Evolutionary conservation across 1,140 invertebrate species (phyloP).

Genomic region (Centruroides sculpturatus): DNA sequence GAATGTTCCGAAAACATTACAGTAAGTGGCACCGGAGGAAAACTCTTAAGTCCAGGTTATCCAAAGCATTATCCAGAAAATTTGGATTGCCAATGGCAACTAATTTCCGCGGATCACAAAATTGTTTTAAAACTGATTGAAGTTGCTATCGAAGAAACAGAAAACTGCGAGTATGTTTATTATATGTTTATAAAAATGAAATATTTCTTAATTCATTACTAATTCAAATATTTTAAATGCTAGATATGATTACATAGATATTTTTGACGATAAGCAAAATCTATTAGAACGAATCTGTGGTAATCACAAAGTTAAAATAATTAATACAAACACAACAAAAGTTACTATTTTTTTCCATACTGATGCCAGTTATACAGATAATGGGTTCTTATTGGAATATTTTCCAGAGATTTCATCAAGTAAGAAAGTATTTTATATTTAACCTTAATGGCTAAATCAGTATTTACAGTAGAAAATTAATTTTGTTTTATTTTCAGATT

Average conservation of each 20-base stretch:
- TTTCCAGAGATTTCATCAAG: conserved; percentile 11
- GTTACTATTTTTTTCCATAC: conserved; percentile 14
- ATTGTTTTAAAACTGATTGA: conserved; percentile 11
- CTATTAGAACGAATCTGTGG: conserved; percentile 13
- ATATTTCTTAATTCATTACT: not conserved
- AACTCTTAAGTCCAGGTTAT: conserved; percentile 48
- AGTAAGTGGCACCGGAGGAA: conserved; percentile 8
- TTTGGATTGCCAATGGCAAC: conserved; percentile 16
- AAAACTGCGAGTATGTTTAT: conserved; percentile 12
- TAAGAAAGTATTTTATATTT: not conserved
- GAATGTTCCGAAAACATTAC: conserved; percentile 8
- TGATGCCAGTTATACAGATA: conserved; percentile 13
- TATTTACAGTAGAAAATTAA: no score
- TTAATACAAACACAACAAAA: conserved; percentile 12
- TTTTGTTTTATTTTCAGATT: conserved; percentile 3
- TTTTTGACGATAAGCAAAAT: not conserved
- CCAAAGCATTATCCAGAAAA: conserved; percentile 28
- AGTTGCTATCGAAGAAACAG: conserved; percentile 14
- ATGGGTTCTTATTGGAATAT: conserved; percentile 16
- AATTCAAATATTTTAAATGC: not conserved
- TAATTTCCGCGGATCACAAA: conserved; percentile 3
- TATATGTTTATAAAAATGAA: not conserved
- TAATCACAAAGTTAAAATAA: conserved; percentile 5
- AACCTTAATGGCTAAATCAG: no score
- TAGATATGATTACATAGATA: conserved; percentile 7